phyloP scores from a whole-genome alignment of 2,113 vertebrate species.

The Thunnus thynnus region DNA sequence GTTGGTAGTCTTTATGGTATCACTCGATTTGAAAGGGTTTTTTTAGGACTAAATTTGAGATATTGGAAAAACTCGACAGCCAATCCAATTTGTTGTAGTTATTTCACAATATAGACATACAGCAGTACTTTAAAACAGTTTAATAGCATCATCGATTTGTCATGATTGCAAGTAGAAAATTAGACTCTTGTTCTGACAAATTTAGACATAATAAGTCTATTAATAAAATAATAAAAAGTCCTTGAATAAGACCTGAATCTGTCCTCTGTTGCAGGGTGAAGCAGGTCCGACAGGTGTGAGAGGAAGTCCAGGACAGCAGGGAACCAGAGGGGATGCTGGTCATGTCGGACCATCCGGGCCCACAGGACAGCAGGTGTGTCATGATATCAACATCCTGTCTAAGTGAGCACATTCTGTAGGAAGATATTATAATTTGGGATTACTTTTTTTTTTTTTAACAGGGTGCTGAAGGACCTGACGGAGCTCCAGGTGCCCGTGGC shows the following conservation, averaged over 20 bases:
- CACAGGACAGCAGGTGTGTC: slow-evolving; percentile 87
- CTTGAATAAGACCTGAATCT: background rate
- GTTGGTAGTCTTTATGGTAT: too few relatives aligned
- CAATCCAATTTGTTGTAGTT: too few relatives aligned
- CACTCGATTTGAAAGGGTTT: too few relatives aligned
- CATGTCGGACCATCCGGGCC: slow-evolving; percentile 87
- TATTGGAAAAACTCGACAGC: too few relatives aligned
- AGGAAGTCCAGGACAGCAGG: slow-evolving; percentile 93
- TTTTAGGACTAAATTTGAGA: too few relatives aligned
- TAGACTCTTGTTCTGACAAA: too few relatives aligned
- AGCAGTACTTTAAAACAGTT: too few relatives aligned
- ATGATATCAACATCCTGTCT: background rate
- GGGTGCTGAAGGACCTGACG: slow-evolving; percentile 71
- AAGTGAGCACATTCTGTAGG: background rate
- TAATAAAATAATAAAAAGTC: background rate
- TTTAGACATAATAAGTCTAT: background rate
- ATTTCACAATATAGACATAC: too few relatives aligned
- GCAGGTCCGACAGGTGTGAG: slow-evolving; percentile 93
- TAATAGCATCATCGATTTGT: too few relatives aligned
- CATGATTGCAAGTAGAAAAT: too few relatives aligned
- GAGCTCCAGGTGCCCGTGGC: slow-evolving; percentile 66
- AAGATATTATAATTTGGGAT: background rate
- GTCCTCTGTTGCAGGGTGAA: slow-evolving; percentile 87
- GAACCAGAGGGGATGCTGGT: slow-evolving; percentile 92
- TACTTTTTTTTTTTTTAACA: slow-evolving; percentile 20